A percentile compares a stretch with the other conserved stretches of the same genome.
Evolutionary conservation across 2,888 invertebrate species (phyloP).

Genomic region (Gonocerus acuteangulatus): DNA sequence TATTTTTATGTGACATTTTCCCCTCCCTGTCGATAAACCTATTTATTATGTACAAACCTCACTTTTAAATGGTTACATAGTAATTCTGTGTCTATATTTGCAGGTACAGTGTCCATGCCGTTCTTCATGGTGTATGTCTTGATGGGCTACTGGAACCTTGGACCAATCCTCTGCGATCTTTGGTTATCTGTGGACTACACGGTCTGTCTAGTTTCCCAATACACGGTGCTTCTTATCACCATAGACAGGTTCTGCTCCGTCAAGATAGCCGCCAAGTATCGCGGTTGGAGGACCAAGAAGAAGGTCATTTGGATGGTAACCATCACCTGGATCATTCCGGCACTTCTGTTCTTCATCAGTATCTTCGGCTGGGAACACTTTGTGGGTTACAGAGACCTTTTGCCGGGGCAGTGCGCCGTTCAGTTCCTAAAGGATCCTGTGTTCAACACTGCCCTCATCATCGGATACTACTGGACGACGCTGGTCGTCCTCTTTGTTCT

Average conservation of each 20-base stretch:
- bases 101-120: constrained; percentile 95
- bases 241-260: constrained; percentile 98
- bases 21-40: too few relatives aligned
- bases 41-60: too few relatives aligned
- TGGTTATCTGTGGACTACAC: constrained; percentile 99
- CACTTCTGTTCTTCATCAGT: constrained; percentile 90
- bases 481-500: constrained; percentile 88
- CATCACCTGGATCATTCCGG: constrained; percentile 94
- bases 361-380: constrained; percentile 99
- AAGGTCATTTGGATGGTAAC: constrained; percentile 92
- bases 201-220: constrained; percentile 96
- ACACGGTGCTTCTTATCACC: constrained; percentile 96
- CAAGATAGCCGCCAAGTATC: constrained; percentile 93
- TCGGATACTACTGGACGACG: constrained; percentile 96
- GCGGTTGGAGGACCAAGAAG: constrained; percentile 92
- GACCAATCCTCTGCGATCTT: constrained; percentile 89
- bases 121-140: constrained; percentile 97
- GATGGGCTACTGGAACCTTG: constrained; percentile 94
- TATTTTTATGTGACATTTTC: too few relatives aligned
- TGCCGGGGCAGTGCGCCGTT: constrained; percentile 85
- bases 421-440: constrained; percentile 96
- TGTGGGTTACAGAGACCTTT: constrained; percentile 80
- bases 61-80: too few relatives aligned
- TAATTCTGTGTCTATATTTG: too few relatives aligned
- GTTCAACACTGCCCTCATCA: constrained; percentile 93